Evolutionary conservation across 2,113 vertebrate genomes (phyloP).

Genomic region (Podocnemis expansa): DNA sequence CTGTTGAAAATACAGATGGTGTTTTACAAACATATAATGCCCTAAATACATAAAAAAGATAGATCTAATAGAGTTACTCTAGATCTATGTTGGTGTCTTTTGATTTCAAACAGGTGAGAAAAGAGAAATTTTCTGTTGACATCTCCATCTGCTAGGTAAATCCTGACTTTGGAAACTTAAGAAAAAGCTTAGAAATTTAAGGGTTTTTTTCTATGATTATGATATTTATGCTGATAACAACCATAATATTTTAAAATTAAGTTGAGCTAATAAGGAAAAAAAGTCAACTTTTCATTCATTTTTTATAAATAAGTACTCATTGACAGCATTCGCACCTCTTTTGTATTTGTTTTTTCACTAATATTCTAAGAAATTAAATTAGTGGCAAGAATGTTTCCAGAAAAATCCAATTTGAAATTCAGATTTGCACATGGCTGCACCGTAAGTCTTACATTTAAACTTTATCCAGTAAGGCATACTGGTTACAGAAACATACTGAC

Average conservation of each 20-base stretch:
- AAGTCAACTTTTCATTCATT: background rate
- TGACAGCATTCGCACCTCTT: background rate
- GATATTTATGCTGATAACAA: background rate
- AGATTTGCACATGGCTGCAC: background rate
- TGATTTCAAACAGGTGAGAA: background rate
- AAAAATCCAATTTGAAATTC: background rate
- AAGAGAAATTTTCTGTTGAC: background rate
- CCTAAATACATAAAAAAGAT: background rate
- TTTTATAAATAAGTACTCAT: background rate
- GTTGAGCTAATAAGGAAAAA: background rate
- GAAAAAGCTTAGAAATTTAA: background rate
- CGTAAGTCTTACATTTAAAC: background rate
- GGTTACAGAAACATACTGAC: background rate
- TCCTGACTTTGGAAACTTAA: background rate
- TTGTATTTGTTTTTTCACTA: background rate
- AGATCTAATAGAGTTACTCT: background rate
- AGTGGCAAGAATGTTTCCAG: background rate
- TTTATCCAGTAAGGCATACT: background rate
- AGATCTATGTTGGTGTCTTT: background rate
- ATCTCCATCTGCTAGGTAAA: background rate
- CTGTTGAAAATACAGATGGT: background rate
- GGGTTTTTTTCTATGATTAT: background rate
- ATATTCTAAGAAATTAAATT: background rate
- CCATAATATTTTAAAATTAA: background rate
- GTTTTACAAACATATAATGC: background rate